Percentiles rank a stretch among this genome's conserved stretches.
Conservation (phyloP, 2,113 vertebrate species). For the Laticauda laticaudata region DNA sequence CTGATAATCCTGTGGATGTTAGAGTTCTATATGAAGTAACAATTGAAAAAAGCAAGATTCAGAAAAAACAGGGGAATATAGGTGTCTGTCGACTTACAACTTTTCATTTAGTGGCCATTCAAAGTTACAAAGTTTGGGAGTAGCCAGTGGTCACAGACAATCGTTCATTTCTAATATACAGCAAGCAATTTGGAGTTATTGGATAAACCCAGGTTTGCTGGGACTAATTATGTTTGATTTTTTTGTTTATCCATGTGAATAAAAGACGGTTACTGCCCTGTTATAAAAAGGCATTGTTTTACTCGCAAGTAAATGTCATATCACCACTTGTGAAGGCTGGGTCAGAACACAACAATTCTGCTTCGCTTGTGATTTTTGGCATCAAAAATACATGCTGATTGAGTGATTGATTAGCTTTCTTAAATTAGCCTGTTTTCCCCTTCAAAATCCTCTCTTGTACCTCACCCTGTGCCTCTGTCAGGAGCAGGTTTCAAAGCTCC, state of each 20-base stretch:
- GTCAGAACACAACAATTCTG: not conserved
- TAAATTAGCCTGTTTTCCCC: not conserved
- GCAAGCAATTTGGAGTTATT: too few relatives aligned
- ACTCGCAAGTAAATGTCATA: too few relatives aligned
- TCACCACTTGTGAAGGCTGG: too few relatives aligned
- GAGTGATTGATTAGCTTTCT: not conserved
- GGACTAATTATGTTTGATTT: too few relatives aligned
- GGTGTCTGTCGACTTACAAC: not conserved
- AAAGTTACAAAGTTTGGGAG: not conserved
- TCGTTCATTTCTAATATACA: too few relatives aligned
- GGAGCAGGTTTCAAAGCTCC: too few relatives aligned
- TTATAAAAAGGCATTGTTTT: too few relatives aligned
- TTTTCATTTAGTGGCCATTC: not conserved
- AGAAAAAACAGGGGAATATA: not conserved
- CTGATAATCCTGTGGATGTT: not conserved
- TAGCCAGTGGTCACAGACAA: too few relatives aligned
- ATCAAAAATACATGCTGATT: not conserved
- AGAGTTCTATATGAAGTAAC: not conserved
- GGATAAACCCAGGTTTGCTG: too few relatives aligned
- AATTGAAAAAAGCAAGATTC: not conserved
- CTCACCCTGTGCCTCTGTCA: not conserved
- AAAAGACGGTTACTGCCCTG: too few relatives aligned
- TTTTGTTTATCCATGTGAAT: too few relatives aligned
- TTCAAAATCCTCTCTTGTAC: not conserved
- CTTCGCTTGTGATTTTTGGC: not conserved